Percentiles rank a stretch among this genome's conserved stretches.
phyloP scores from a whole-genome alignment of 2,113 vertebrate genomes.

The Taxidea taxus region DNA sequence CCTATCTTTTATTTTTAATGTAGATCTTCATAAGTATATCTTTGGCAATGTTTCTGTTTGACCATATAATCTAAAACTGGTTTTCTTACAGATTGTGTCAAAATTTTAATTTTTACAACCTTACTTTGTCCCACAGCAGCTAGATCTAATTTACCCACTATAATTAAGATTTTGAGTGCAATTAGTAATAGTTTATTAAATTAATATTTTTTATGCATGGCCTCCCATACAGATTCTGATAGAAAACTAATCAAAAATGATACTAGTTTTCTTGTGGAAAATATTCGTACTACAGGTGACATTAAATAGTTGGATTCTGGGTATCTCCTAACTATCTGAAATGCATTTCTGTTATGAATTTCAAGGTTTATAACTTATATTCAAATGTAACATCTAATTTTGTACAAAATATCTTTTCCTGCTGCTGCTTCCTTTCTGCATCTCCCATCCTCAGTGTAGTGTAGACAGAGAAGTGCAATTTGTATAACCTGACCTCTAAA shows the following conservation, averaged over 20 bases:
- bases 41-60: not conserved
- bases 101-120: not conserved
- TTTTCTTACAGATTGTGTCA: not conserved
- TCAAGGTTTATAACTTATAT: not conserved
- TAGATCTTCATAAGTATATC: not conserved
- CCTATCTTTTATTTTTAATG: not conserved
- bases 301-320: constrained; percentile 45
- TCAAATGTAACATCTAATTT: not conserved
- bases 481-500: not conserved
- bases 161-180: not conserved
- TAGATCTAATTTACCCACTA: not conserved
- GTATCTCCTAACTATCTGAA: constrained; percentile 17
- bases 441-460: not conserved
- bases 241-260: not conserved
- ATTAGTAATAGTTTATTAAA: not conserved
- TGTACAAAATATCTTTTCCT: not conserved
- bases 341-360: not conserved
- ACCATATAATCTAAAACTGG: not conserved
- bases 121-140: not conserved
- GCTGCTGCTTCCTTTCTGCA: not conserved
- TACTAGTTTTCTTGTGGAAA: not conserved
- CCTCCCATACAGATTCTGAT: not conserved
- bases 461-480: constrained; percentile 32
- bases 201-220: not conserved
- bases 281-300: constrained; percentile 40